Conservation (phyloP, 1,140 invertebrate genomes). For the Radopholus similis region DNA sequence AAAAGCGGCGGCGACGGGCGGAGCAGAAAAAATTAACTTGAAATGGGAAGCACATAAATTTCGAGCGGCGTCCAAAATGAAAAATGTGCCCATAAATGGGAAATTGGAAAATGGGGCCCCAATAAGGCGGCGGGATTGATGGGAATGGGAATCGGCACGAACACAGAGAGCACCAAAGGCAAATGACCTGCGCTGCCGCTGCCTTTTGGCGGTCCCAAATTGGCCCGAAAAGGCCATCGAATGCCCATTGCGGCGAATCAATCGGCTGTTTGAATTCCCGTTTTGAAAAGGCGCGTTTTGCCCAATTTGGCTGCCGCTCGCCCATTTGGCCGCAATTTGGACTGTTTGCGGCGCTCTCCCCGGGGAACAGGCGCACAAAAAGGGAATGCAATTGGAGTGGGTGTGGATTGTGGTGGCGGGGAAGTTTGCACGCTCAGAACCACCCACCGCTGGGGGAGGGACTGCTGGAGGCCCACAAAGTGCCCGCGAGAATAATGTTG, state of each 20-base stretch:
- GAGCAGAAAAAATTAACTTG: not conserved
- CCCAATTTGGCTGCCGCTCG: too few species aligned
- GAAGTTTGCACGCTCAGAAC: too few species aligned
- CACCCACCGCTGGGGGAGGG: too few species aligned
- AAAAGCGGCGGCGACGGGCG: not conserved
- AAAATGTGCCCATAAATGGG: not conserved
- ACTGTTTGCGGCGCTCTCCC: not conserved
- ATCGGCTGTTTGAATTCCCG: not conserved
- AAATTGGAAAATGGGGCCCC: too few species aligned
- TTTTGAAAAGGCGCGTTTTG: not conserved
- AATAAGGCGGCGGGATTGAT: not conserved
- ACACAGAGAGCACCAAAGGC: not conserved
- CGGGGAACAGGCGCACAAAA: not conserved
- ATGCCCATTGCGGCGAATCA: not conserved
- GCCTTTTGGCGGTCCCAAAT: not conserved
- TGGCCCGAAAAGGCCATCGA: not conserved
- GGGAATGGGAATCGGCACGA: slow-evolving; percentile 1
- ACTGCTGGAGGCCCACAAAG: too few species aligned
- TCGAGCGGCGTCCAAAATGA: not conserved
- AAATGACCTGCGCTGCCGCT: not conserved
- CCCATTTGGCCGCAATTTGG: too few species aligned
- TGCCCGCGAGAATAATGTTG: too few species aligned
- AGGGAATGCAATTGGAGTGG: too few species aligned
- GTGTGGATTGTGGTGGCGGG: too few species aligned
- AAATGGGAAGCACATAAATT: not conserved